Evolutionary conservation across 2,113 vertebrate species (phyloP), one percentile per base, ranked within the genome.

Genomic region (Onychorhynchus coronatus): DNA sequence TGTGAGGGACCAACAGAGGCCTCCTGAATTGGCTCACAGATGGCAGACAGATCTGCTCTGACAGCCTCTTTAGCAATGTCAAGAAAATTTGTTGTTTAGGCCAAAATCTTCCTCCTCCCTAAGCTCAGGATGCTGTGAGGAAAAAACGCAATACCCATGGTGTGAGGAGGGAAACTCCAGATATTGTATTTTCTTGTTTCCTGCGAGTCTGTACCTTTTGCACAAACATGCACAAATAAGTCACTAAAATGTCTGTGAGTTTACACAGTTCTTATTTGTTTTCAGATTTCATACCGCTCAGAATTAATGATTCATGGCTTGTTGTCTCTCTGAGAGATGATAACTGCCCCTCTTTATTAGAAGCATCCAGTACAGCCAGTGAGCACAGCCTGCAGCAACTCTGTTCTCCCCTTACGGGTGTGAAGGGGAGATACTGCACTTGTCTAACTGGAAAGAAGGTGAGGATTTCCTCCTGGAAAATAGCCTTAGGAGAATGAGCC

Each of bases 11-110:
- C 47, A 85, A 58, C 2, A 58, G 65, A 6, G 1, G 20, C 22
- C 39, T 91, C 66, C 33, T 44, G 44, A 93, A 74, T 3, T 67
- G 70, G 53, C 44, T 91, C 55, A 53, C 19, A 58, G 53, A 33
- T 44, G 63, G 58, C 63, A 93, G 25, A 84, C 22, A 44, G 72
- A 96, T 72, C 39, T 85, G 44, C 39, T 84, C 76, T 67, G 52
- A 92, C 67, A 86, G 62, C 23, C 35, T 87, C 59, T 83, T 92
- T 46, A 92, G 56, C 55, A 71, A 39, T 16, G 72, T 56, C 85
- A 92, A 56, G 73, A 74, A 92, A 83, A 89, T 67, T 47, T 11
- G 55, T 53, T 39, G 18, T 89, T 87, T 49, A 71, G 61, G 67
- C 28, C 7, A 17, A 92, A 91, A 59, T 52, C 30, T 23, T 86